phyloP scores from a whole-genome alignment of 2,113 vertebrate genomes.

The Lepus americanus region DNA sequence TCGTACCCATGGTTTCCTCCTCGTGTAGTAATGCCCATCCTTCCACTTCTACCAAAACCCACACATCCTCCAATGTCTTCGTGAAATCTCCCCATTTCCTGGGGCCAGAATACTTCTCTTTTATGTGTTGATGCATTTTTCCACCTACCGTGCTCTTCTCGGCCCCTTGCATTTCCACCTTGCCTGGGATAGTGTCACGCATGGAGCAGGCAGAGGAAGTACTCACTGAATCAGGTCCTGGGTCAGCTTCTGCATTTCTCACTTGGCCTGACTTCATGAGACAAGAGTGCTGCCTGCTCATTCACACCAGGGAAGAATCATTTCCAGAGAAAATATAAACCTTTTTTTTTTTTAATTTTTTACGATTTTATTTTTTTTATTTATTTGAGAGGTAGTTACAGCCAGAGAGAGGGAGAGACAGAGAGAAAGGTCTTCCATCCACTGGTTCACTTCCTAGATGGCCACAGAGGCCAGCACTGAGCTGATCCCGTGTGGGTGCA shows the following conservation, averaged over 20 bases:
- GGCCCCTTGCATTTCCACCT: neutral
- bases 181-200: neutral
- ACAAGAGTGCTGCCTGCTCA: neutral
- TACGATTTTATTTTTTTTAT: no score
- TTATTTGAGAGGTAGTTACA: no score
- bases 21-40: neutral
- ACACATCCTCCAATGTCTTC: neutral
- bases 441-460: no score
- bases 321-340: slow-evolving; percentile 13
- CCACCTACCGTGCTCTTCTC: neutral
- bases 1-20: neutral
- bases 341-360: no score
- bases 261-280: neutral
- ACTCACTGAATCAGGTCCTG: neutral
- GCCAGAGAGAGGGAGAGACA: no score
- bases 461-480: no score
- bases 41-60: neutral
- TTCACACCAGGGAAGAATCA: neutral
- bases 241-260: neutral
- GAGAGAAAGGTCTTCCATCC: no score
- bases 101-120: neutral
- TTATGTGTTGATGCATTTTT: neutral
- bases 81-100: neutral
- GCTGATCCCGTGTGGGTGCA: no score
- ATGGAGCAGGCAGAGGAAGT: neutral